These are phyloP conservation scores for Chondrosia reniformis DNA, from an alignment of 37 sponge, comb jelly and placozoan genomes.

Conservation along the genomic window DNA sequence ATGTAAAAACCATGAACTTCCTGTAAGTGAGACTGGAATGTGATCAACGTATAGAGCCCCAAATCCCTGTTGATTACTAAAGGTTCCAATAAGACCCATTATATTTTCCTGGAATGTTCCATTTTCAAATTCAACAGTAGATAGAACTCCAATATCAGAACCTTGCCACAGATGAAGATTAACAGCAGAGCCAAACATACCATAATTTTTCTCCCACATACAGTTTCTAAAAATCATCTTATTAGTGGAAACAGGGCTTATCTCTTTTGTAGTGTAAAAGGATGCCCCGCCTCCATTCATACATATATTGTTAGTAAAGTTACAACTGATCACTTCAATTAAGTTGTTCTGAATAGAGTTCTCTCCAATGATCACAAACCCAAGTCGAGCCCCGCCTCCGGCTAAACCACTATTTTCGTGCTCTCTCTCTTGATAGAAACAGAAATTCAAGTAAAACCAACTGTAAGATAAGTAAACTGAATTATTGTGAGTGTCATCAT, in stretches of 20 bases:
- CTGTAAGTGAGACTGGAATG: conserved; percentile 21
- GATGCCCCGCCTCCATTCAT: conserved; percentile 50
- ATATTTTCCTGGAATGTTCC: conserved; percentile 32
- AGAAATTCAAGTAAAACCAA: background rate
- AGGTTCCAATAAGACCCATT: background rate
- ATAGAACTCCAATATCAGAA: conserved; percentile 3
- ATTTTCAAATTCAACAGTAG: background rate
- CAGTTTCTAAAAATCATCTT: conserved; percentile 22
- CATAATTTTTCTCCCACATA: background rate
- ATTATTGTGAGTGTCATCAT: conserved; percentile 33
- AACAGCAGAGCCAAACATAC: conserved; percentile 39
- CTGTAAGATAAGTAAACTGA: background rate
- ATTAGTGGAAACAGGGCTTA: conserved; percentile 11
- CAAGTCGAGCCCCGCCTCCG: conserved; percentile 37
- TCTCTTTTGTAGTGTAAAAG: background rate
- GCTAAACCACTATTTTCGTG: conserved; percentile 18
- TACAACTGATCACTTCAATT: background rate
- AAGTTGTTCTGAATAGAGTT: conserved; percentile 6
- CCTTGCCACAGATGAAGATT: background rate
- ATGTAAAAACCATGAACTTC: background rate
- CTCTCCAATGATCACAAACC: conserved; percentile 4
- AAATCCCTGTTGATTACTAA: background rate
- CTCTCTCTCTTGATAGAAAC: background rate
- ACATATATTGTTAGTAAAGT: background rate
- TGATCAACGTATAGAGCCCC: conserved; percentile 44